Conservation (phyloP, 2,113 vertebrate species). For the Heliornis fulica region DNA sequence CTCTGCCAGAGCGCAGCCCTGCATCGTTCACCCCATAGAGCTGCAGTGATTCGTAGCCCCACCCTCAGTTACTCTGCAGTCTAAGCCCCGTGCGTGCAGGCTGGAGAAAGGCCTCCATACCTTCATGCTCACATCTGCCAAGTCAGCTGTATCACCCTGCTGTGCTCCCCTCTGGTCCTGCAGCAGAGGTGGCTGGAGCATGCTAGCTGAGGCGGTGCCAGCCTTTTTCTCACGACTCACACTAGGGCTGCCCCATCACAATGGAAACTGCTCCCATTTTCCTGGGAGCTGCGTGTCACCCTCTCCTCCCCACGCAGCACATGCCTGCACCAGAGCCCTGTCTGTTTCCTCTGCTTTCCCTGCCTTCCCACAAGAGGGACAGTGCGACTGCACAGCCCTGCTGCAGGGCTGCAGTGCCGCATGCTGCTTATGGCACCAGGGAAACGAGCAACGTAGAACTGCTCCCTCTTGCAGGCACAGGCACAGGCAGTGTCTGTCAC, state of each 20-base stretch:
- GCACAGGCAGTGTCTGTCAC: neutral
- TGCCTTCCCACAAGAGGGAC: neutral
- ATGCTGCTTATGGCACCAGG: neutral
- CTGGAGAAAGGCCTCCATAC: neutral
- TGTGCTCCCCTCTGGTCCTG: fast-evolving
- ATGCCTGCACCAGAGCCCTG: neutral
- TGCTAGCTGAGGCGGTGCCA: neutral
- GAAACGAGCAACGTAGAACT: too few species aligned
- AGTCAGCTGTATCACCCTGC: neutral
- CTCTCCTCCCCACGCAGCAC: fast-evolving
- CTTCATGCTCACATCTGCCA: neutral
- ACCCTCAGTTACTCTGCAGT: neutral
- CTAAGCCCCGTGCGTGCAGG: neutral
- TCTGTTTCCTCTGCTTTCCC: neutral
- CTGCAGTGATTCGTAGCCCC: neutral
- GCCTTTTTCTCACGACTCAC: neutral
- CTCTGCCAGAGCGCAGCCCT: neutral
- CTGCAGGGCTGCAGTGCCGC: neutral
- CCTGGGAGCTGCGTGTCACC: neutral
- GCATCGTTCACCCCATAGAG: neutral
- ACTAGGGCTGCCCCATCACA: fast-evolving
- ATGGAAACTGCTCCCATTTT: neutral
- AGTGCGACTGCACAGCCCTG: fast-evolving
- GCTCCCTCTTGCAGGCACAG: neutral
- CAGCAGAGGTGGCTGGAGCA: neutral